A percentile compares a stretch with the other conserved stretches of the same genome.
phyloP scores from a whole-genome alignment of 2,797 vertebrate species.

The Fistularia tabacaria region DNA sequence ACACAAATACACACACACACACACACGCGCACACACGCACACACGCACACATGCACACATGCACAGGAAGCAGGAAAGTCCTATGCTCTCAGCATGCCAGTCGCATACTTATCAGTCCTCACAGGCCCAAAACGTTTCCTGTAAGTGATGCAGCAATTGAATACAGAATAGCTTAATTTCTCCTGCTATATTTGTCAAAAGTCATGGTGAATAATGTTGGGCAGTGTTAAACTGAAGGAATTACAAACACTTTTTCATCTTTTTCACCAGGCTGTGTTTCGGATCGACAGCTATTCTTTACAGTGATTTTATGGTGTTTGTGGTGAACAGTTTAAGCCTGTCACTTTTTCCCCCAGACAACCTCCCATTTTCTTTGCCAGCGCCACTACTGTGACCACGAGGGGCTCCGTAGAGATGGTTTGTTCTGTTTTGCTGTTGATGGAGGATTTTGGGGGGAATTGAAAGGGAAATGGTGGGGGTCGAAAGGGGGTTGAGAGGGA shows the following conservation, averaged over 20 bases:
- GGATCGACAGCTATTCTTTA: not conserved
- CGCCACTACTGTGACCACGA: too few species aligned
- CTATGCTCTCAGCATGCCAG: slow-evolving; percentile 45
- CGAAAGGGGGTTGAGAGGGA: slow-evolving; percentile 32
- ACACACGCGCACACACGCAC: slow-evolving; percentile 11
- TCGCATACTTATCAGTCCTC: slow-evolving; percentile 57
- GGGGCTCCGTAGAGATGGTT: slow-evolving; percentile 11
- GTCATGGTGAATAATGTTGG: slow-evolving; percentile 38
- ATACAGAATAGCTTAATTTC: slow-evolving; percentile 51
- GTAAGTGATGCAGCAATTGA: slow-evolving; percentile 52
- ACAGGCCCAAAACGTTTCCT: slow-evolving; percentile 47
- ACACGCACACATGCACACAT: slow-evolving; percentile 7
- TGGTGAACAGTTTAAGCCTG: slow-evolving; percentile 19
- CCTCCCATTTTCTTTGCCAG: not conserved
- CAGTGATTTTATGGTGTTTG: slow-evolving; percentile 18
- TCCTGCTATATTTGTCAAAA: slow-evolving; percentile 34
- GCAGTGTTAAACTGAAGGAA: slow-evolving; percentile 34
- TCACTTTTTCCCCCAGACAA: slow-evolving; percentile 9
- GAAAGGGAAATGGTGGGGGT: slow-evolving; percentile 33
- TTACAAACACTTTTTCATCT: slow-evolving; percentile 31
- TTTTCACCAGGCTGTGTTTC: slow-evolving; percentile 21
- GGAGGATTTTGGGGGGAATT: slow-evolving; percentile 39
- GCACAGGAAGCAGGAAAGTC: slow-evolving; percentile 34
- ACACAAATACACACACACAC: not conserved
- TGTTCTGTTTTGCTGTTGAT: slow-evolving; percentile 35